Evolutionary conservation across 2,888 invertebrate genomes (phyloP), one percentile per base, ranked within the genome.

Genomic region (Aelia acuminata): DNA sequence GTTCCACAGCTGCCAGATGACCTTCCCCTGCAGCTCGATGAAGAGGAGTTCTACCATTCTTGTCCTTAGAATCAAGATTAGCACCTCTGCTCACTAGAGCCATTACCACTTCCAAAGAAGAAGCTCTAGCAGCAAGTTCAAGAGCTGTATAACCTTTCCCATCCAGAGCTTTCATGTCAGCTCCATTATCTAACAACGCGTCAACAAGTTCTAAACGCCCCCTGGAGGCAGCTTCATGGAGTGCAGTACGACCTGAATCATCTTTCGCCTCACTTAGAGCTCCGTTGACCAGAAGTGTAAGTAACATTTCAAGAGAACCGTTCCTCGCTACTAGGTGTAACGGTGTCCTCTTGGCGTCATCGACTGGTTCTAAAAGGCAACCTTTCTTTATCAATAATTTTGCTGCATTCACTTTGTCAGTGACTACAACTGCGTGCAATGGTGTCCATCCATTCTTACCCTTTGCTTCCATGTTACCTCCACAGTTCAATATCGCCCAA

Each of bases 51-150:
- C 63, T 70, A 18, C 63, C 63, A 18, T 70, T 35, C 35, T 70
- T 70, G 63, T 70, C 63, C 20, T 7, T 15, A 20, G 5, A 35
- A 10, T 70, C 20, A 20, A 70, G 31, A 31, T 70, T 70, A 20
- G 18, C 63, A 18, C 63, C 63, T 31, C 63, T 70, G 63, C 26
- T 70, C 10, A 70, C 63, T 18, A 70, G 8, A 35, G 63, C 63
- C 63, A 35, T 35, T 70, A 70, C 35, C 4, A 70, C 31, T 18
- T 70, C 63, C 18, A 26, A 31, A 18, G 63, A 70, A 35, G 63
- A 70, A 35, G 31, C 20, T 70, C 63, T 70, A 70, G 63, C 63
- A 35, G 63, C 63, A 70, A 70, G 35, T 70, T 70, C 63, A 35
- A 70, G 63, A 35, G 63, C 31, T 18, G 63, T 35, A 35, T 35